These are phyloP conservation scores for Drosophila leontia DNA, from an alignment of 1,140 invertebrate species.

Conservation along the genomic window DNA sequence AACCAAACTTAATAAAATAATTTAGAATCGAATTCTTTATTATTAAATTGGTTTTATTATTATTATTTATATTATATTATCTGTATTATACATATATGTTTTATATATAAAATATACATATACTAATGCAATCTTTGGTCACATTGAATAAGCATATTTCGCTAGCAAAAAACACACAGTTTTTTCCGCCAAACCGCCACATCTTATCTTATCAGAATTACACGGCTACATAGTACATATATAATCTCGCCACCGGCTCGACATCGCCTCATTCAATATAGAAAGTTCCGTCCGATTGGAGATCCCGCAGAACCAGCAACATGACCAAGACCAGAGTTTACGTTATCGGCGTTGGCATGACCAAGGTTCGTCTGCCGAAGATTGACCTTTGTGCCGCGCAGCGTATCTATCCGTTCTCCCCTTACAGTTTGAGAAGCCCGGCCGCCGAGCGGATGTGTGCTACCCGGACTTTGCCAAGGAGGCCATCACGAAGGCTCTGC, in stretches of 20 bases:
- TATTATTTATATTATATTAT: too few species aligned
- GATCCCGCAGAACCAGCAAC: constrained; percentile 44
- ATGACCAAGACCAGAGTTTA: constrained; percentile 89
- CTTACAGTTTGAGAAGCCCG: constrained; percentile 91
- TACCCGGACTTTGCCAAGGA: constrained; percentile 98
- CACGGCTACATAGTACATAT: background rate
- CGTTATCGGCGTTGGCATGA: constrained; percentile 99
- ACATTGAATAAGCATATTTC: background rate
- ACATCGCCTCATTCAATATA: constrained; percentile 17
- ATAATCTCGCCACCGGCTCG: constrained; percentile 10
- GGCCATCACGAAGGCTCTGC: constrained; percentile 94
- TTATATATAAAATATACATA: too few species aligned
- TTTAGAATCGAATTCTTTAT: too few species aligned
- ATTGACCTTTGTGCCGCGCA: constrained; percentile 51
- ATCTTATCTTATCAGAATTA: constrained; percentile 21
- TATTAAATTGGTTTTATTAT: too few species aligned
- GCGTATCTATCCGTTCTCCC: background rate
- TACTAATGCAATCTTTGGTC: too few species aligned
- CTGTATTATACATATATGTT: too few species aligned
- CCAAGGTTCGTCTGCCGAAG: constrained; percentile 88
- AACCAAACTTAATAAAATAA: too few species aligned
- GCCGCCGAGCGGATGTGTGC: constrained; percentile 91
- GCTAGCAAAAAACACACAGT: background rate
- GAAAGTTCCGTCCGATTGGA: constrained; percentile 26
- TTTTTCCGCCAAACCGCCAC: constrained; percentile 3